Base-by-base conservation (phyloP, 2,797 vertebrate species). In the Paramormyrops hopkinsi region DNA sequence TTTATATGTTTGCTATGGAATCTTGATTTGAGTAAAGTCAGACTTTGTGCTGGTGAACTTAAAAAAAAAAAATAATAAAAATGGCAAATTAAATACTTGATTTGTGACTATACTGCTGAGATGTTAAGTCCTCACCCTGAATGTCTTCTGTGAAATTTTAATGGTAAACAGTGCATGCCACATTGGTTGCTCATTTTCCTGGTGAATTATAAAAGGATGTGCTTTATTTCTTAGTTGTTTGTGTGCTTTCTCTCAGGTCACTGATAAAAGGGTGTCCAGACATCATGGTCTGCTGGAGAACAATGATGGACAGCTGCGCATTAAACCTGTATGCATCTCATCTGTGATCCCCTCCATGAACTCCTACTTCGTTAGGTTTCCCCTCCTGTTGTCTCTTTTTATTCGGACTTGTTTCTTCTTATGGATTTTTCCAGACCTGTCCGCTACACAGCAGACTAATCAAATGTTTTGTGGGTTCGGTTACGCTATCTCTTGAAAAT, bases 211-310 rank as follows among this genome's bases (percentile, higher is more conserved):
- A 14, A 73, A 37, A 73, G 69, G 12, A 7, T 37, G 69, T 76
- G 69, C 29, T 41, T 76, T 76, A 41, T 37, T 76, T 37, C 33
- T 76, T 17, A 17, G 14, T 41, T 48, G 7, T 14, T 29, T 62
- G 22, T 65, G 59, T 29, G 46, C 50, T 88, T 3, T 59, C 0
- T 53, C 84, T 87, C 93, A 96, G 96, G 91, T 96, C 90, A 94
- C 54, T 11, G 97, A 98, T 91, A 97, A 96, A 91, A 94, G 95
- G 92, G 95, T 98, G 1, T 98, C 97, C 90, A 94, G 97, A 91
- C 94, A 90, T 89, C 97, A 98, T 90, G 95, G 95, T 5, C 88
- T 97, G 90, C 93, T 98, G 93, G 93, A 97, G 88, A 96, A 96
- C 92, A 89, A 88, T 22, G 91, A 92, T 25, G 95, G 94, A 89